Evolutionary conservation across 2,797 vertebrate species (phyloP).

Genomic region (Sandelia bainsii): DNA sequence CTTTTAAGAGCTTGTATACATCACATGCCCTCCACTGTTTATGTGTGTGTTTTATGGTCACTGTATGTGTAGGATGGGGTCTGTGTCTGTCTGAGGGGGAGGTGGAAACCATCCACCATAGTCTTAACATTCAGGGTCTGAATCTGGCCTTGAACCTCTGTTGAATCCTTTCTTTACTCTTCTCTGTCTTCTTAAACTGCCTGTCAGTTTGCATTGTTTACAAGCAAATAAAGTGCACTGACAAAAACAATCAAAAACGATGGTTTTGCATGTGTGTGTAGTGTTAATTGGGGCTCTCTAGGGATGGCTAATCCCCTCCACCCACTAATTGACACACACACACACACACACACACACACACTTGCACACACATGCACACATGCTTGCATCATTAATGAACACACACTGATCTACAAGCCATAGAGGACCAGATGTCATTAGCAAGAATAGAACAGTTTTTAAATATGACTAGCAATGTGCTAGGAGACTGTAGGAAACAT

Average conservation of each 20-base stretch:
- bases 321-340: constrained; percentile 69
- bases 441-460: constrained; percentile 65
- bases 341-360: constrained; percentile 71
- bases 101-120: constrained; percentile 19
- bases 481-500: constrained; percentile 57
- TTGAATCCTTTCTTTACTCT: constrained; percentile 11
- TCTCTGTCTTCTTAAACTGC: constrained; percentile 6
- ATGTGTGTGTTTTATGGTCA: constrained; percentile 28
- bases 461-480: constrained; percentile 65
- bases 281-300: constrained; percentile 73
- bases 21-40: constrained; percentile 47
- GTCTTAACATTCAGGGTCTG: constrained; percentile 28
- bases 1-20: constrained; percentile 77
- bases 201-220: constrained; percentile 21
- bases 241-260: constrained; percentile 32
- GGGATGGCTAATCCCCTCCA: constrained; percentile 76
- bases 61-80: constrained; percentile 37
- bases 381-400: constrained; percentile 80
- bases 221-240: constrained; percentile 29
- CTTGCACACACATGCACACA: constrained; percentile 68
- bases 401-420: constrained; percentile 77
- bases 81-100: constrained; percentile 38
- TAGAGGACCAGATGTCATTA: constrained; percentile 76
- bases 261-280: constrained; percentile 41
- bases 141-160: constrained; percentile 37